These are phyloP conservation scores for Holocentrus rufus DNA, from an alignment of 2,797 vertebrate genomes.

Conservation along the genomic window DNA sequence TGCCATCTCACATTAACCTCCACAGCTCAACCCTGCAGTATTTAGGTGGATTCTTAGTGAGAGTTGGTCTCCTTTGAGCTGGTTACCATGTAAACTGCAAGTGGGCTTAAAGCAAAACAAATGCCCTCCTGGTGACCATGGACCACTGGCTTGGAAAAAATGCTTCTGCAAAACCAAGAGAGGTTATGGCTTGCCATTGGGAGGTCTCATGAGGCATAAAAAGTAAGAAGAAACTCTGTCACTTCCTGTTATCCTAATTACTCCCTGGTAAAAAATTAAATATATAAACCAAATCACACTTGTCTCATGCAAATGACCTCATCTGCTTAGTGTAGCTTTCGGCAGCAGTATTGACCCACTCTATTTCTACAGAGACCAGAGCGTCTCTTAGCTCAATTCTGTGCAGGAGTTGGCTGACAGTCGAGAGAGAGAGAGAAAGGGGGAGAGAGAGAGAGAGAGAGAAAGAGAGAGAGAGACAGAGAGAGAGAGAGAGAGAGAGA, in stretches of 20 bases:
- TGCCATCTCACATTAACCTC: background rate
- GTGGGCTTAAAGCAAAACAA: background rate
- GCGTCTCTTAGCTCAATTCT: background rate
- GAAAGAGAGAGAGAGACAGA: background rate
- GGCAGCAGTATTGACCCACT: slow-evolving; percentile 29
- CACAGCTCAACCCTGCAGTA: background rate
- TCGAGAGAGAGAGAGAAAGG: slow-evolving; percentile 19
- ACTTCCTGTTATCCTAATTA: slow-evolving; percentile 25
- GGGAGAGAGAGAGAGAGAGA: slow-evolving; percentile 43
- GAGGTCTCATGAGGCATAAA: slow-evolving; percentile 1
- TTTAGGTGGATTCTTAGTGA: background rate
- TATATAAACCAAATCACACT: slow-evolving; percentile 34
- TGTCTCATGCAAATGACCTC: slow-evolving; percentile 38
- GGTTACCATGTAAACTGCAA: background rate
- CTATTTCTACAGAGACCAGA: slow-evolving; percentile 26
- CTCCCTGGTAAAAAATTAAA: slow-evolving; percentile 24
- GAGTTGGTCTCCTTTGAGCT: background rate
- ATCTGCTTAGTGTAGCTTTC: slow-evolving; percentile 2
- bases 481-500: background rate
- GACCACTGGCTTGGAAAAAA: no score
- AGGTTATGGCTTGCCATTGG: background rate
- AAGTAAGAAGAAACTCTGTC: background rate
- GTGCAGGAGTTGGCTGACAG: background rate
- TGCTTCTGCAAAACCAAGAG: background rate
- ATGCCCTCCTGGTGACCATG: no score